Evolutionary conservation across 2,797 vertebrate genomes (phyloP), one percentile per base, ranked within the genome.

Genomic region (Taenioides sp.): DNA sequence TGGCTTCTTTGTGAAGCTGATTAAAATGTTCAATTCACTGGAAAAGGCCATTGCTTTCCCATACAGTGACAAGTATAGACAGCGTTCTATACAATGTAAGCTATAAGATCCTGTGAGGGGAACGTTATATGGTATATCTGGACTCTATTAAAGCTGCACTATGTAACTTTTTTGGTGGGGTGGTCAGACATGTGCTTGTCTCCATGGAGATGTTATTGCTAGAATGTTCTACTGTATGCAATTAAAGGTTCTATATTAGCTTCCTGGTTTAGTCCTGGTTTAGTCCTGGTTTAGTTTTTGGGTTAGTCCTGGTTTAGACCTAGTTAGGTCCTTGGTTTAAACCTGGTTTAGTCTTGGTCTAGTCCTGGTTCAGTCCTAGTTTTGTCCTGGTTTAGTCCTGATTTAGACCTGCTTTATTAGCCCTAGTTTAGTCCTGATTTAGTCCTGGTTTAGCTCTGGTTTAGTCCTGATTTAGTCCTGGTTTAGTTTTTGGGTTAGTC

Each of bases 21-120:
- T 89, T 89, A 86, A 83, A 87, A 84, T 72, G 12, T 37, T 3
- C 75, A 70, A 80, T 79, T 80, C 75, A 69, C 76, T 73, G 73
- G 69, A 72, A 80, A 83, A 80, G 77, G 73, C 62, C 81, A 76
- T 62, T 70, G 81, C 70, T 65, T 27, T 83, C 81, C 78, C 72
- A 75, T 75, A 75, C 43, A 52, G 72, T 57, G 71, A 64, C 72
- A 70, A 68, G 76, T 75, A 34, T 7, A 60, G 60, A 49, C 71
- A 31, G 27, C 22, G 3, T 5, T 37, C 55, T 23, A 11, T 69
- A 34, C 28, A 63, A 63, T 22, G 5, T 23, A 9, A 10, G 59
- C 59, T 61, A 10, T 34, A 6, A 28, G 28, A 17, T 34, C n/a
- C n/a, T 9, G 12, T 11, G 20, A 6, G 16, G 16, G 5, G 16